phyloP scores from a whole-genome alignment of 2,113 vertebrate genomes.

The Thunnus thynnus region DNA sequence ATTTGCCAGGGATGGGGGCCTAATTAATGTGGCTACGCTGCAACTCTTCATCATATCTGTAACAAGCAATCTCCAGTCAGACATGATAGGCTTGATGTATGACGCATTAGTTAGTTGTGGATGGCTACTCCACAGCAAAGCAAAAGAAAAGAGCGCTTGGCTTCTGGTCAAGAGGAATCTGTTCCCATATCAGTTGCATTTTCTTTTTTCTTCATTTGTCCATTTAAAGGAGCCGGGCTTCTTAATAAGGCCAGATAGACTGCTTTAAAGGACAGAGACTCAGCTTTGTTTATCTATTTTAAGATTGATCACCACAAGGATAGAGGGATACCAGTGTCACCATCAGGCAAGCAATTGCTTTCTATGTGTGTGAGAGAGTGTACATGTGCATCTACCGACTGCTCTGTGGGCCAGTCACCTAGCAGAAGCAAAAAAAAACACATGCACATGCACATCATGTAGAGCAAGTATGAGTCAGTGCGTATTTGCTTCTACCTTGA shows the following conservation, averaged over 20 bases:
- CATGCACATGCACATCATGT: slow-evolving; percentile 34
- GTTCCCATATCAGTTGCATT: slow-evolving; percentile 35
- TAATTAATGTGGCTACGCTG: slow-evolving; percentile 72
- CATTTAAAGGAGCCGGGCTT: slow-evolving; percentile 52
- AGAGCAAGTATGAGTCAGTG: slow-evolving; percentile 45
- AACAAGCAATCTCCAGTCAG: slow-evolving; percentile 70
- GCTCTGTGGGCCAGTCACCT: slow-evolving; percentile 41
- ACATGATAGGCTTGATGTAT: slow-evolving; percentile 65
- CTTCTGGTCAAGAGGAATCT: slow-evolving; percentile 51
- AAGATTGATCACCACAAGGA: slow-evolving; percentile 73
- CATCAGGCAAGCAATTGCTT: slow-evolving; percentile 69
- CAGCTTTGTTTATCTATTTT: slow-evolving; percentile 69
- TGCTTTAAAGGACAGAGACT: slow-evolving; percentile 66
- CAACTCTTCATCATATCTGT: slow-evolving; percentile 75
- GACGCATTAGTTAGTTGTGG: slow-evolving; percentile 35
- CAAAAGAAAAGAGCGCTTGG: slow-evolving; percentile 17
- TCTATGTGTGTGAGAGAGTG: slow-evolving; percentile 28
- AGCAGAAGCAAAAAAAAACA: slow-evolving; percentile 21
- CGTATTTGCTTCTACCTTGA: slow-evolving; percentile 52
- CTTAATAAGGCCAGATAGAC: slow-evolving; percentile 70
- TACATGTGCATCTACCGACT: slow-evolving; percentile 39
- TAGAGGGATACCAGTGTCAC: slow-evolving; percentile 72
- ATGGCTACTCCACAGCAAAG: slow-evolving; percentile 35
- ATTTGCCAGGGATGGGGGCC: slow-evolving; percentile 61
- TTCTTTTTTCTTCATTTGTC: slow-evolving; percentile 51